Conservation (phyloP, 2,797 vertebrate genomes). For the Macropodus opercularis region DNA sequence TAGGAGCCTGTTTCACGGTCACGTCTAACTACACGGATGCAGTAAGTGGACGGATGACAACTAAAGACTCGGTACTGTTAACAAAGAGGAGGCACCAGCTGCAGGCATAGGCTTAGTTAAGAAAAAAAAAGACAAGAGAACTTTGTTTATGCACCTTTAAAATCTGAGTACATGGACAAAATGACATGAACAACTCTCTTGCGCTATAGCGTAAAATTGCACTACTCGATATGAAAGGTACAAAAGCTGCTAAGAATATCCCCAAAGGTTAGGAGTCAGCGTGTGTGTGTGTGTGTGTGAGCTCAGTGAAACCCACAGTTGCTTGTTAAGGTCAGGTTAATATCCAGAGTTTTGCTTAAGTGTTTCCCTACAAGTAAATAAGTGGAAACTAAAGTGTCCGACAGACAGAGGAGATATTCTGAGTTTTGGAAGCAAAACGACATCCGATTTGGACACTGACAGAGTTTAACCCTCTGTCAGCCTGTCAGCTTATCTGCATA, state of each 20-base stretch:
- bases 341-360: conserved; percentile 30
- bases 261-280: conserved; percentile 23
- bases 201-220: conserved; percentile 56
- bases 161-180: conserved; percentile 48
- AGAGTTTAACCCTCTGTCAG: conserved; percentile 59
- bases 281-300: conserved; percentile 28
- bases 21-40: conserved; percentile 30
- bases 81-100: conserved; percentile 87
- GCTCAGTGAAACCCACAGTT: conserved; percentile 16
- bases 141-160: conserved; percentile 53
- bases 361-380: conserved; percentile 26
- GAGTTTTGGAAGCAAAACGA: conserved; percentile 68
- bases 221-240: conserved; percentile 73
- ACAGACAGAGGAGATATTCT: conserved; percentile 16
- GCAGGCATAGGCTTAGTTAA: conserved; percentile 70
- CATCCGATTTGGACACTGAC: conserved; percentile 62
- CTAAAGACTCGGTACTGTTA: conserved; percentile 50
- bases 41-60: conserved; percentile 52
- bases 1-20: conserved; percentile 47
- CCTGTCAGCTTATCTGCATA: conserved; percentile 67
- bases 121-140: conserved; percentile 14
- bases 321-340: background rate
- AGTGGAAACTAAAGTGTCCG: background rate
- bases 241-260: conserved; percentile 71
- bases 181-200: conserved; percentile 43